Base-by-base conservation (phyloP, 2,888 invertebrate species). In the Conchocele bisecta region DNA sequence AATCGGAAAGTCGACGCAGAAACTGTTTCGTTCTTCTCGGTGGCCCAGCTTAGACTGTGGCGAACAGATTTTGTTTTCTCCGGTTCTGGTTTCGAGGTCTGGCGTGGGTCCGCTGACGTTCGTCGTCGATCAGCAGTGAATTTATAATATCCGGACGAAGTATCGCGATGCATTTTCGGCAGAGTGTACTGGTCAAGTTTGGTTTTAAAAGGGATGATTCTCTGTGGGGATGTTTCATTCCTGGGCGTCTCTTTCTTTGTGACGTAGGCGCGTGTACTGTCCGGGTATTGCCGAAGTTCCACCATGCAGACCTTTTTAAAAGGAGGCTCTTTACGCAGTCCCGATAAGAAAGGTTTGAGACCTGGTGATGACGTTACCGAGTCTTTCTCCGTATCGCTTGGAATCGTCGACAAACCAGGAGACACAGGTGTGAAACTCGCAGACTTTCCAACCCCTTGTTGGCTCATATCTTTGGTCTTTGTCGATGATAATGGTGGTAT, bases 201-300 rank as follows among this genome's bases (percentile, higher is more conserved):
- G 33, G 72, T 76, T 56, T 59, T 76, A 24, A 76, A 76, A 15
- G 68, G 58, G 15, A 63, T 53, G 35, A 64, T 61, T 33, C 35
- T 31, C n/a, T 68, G 65, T n/a, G 72, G 72, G 17, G 76, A 76
- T 1, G 42, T 42, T 20, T 67, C 70, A 20, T 31, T 15, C 35
- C 50, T 56, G 2, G 54, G 37, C n/a, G 67, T 59, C 5, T 71
- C 63, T 54, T 75, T 78, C 37, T 61, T 71, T 13, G 63, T 68
- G 2, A 75, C 72, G 56, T 57, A 61, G 5, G 75, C 75, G 28
- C 66, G 68, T 5, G 72, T 72, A 37, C 78, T 78, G 50, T 97
- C 98, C 17, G 97, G 97, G 86, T 98, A 97, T 1, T 97, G 96
- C 90, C 95, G 95, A 37, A 98, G 91, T 88, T 97, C 98, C 0